Base-by-base conservation (phyloP, 2,888 invertebrate genomes). In the Homarus gammarus region DNA sequence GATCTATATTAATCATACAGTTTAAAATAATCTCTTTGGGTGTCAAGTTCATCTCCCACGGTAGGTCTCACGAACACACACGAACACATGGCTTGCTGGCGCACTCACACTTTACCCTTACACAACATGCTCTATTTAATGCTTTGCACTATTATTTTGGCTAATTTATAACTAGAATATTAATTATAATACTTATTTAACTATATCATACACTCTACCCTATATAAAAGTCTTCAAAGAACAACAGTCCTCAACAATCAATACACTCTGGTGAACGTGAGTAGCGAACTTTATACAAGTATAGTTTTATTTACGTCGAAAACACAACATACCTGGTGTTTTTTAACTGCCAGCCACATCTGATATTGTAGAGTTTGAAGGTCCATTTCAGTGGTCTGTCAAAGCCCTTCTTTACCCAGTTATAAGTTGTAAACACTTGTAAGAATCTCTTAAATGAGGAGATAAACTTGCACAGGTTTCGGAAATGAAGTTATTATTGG, bases 331-430 rank as follows among this genome's bases (percentile, higher is more conserved):
- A 89, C 89, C 84, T 89, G 89, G 72, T 89, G 84, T 56, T 84
- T 89, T 40, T 79, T 89, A 22, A 78, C 84, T 31, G 89, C 89
- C 70, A 89, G 72, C 84, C 84, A 89, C 89, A 89, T 89, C 79
- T 89, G 89, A 70, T 89, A 89, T 61, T 89, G 89, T 6, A 84
- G 51, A 38, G 40, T 36, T 49, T 84, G 89, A 6, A 89, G 83
- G 72, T 89, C 89, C 89, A 89, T 89, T n/a, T 8, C 44, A 18
- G 33, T 18, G 31, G 15, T 33, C 27, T 84, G 31, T 84, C 61
- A 31, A 10, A 36, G 15, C 40, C 61, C 36, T 40, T 31, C 33
- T 49, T 44, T n/a, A 75, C 5, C 8, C 22, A 64, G 33, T 44
- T 73, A 1, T 49, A 61, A 68, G 61, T 77, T 84, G 75, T 77